A percentile compares a stretch with the other conserved stretches of the same genome.
Evolutionary conservation across 2,888 invertebrate species (phyloP).

Genomic region (Strigamia transsilvanica): DNA sequence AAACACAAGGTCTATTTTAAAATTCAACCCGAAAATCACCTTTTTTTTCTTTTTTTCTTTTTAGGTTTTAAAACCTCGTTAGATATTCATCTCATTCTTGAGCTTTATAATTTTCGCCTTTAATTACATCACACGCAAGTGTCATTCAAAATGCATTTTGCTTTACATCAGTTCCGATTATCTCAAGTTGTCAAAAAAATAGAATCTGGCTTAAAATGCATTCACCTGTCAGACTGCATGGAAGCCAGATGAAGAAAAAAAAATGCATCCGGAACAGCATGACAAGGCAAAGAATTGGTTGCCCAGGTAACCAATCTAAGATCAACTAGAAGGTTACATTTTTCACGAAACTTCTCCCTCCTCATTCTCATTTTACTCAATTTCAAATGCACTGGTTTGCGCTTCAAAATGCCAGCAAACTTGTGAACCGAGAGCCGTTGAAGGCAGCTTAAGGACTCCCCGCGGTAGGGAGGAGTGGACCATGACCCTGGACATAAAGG

Average conservation of each 20-base stretch:
- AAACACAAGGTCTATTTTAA: neutral
- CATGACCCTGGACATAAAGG: conserved; percentile 21
- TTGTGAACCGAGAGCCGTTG: conserved; percentile 24
- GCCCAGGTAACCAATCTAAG: neutral
- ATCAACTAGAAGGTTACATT: neutral
- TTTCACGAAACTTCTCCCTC: neutral
- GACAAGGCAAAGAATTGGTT: conserved; percentile 24
- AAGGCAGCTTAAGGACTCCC: conserved; percentile 37
- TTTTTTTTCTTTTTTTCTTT: neutral
- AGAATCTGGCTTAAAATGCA: conserved; percentile 36
- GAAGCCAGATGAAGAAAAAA: conserved; percentile 1
- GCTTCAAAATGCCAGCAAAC: conserved; percentile 12
- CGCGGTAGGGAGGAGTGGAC: conserved; percentile 16
- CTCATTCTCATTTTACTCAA: neutral
- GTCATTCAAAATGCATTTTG: conserved; percentile 12
- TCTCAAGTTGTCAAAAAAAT: conserved; percentile 18
- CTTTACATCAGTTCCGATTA: conserved; percentile 35
- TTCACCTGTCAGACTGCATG: conserved; percentile 26
- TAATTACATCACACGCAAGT: conserved; percentile 13
- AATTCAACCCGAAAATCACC: no score
- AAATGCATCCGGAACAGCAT: conserved; percentile 20
- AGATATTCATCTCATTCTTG: neutral
- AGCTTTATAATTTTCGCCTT: neutral
- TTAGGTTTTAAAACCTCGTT: neutral
- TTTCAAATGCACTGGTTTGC: neutral